phyloP scores from a whole-genome alignment of 2,888 invertebrate species.

The Ornithoptera priamus region DNA sequence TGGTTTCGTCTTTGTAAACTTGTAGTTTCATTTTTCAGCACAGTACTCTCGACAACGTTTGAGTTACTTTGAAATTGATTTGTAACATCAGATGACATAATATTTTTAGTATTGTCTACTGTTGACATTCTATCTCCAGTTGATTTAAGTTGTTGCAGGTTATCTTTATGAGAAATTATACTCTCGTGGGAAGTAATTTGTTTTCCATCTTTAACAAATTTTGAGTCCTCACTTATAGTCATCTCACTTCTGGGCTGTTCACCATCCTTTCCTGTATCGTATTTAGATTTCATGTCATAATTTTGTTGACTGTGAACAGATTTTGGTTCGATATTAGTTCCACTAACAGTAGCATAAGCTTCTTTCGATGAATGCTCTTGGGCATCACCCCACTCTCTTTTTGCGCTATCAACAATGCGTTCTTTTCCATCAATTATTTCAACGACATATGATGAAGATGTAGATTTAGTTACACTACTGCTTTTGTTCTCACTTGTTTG shows the following conservation, averaged over 20 bases:
- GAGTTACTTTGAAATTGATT: constrained; percentile 38
- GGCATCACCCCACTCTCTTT: constrained; percentile 79
- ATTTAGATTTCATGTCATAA: constrained; percentile 77
- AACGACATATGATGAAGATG: constrained; percentile 82
- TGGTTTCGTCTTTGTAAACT: constrained; percentile 51
- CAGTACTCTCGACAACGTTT: constrained; percentile 43
- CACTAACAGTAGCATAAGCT: constrained; percentile 74
- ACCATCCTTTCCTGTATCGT: constrained; percentile 79
- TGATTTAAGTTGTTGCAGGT: constrained; percentile 59
- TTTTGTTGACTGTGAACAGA: constrained; percentile 75
- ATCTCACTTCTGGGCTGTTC: constrained; percentile 65
- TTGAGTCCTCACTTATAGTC: constrained; percentile 63
- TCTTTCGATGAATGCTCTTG: constrained; percentile 73
- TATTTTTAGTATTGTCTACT: constrained; percentile 29
- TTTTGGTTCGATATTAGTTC: constrained; percentile 80
- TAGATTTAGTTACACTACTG: constrained; percentile 79
- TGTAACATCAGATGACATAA: constrained; percentile 30
- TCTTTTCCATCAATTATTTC: constrained; percentile 84
- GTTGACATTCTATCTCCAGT: constrained; percentile 53
- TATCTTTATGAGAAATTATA: constrained; percentile 66
- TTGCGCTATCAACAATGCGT: constrained; percentile 79
- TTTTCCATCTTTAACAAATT: constrained; percentile 66
- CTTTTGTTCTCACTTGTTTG: constrained; percentile 76
- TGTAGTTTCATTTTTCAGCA: constrained; percentile 44
- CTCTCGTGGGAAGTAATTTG: constrained; percentile 63